Evolutionary conservation across 2,888 invertebrate genomes (phyloP), one percentile per base, ranked within the genome.

Genomic region (Dynastes maya): DNA sequence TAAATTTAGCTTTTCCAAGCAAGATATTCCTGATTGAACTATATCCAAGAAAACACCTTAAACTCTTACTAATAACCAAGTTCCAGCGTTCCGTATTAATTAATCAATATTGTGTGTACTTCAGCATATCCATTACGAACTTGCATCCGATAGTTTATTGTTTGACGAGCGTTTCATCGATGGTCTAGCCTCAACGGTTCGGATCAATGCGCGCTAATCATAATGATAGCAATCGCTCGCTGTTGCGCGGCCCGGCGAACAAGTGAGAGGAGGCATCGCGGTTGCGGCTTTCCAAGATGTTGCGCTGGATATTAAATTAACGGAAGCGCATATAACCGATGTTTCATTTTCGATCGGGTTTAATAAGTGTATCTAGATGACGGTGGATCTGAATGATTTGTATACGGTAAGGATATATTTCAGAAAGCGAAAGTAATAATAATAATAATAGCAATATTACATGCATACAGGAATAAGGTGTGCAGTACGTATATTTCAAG

Each of bases 151-250:
- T 32, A 63, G 63, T 63, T 63, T 63, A 63, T 29, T 63, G 63
- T 63, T 63, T 63, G 32, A 32, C 9, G 32, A 63, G 32, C 63
- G 63, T 29, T 63, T 63, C 32, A 29, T 8, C 32, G 63, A 63
- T 63, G 63, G 32, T 9, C 63, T 32, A 2, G 63, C 63, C 29
- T 27, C 29, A 27, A n/a, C 45, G 45, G 11, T 13, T 32, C 29
- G 63, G 63, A 63, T 63, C 29, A 27, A 63, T 63, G 29, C 29
- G 8, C 63, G 29, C 63, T 32, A 63, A 63, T 55, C n/a, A n/a
- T 63, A 63, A 63, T 63, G 63, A 32, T 63, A 63, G 63, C 5
- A 63, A 63, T 63, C 27, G 11, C 63, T 13, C 27, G 63, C 27
- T 63, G 11, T 45, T 45, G 11, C 45, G 45, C 11, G 45, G 45